phyloP scores from a whole-genome alignment of 2,797 vertebrate genomes.

The Chaunax sp. region DNA sequence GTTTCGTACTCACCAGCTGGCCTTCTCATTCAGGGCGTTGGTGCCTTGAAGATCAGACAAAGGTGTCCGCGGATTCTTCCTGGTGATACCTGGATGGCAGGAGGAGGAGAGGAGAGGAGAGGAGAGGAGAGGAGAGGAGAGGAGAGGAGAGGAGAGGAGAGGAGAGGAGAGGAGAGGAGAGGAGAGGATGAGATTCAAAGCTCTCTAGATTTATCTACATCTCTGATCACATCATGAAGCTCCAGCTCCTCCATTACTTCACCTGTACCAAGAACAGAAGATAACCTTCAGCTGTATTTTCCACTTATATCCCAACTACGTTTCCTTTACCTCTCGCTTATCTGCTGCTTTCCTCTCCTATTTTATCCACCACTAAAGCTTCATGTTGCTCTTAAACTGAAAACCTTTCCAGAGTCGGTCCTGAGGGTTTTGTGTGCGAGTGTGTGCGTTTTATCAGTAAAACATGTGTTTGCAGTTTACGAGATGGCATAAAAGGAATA shows the following conservation, averaged over 20 bases:
- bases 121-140: too few species aligned
- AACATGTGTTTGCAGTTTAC: slow-evolving; percentile 15
- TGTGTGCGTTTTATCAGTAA: slow-evolving; percentile 8
- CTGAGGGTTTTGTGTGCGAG: not conserved
- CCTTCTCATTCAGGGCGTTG: slow-evolving; percentile 91
- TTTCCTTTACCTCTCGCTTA: not conserved
- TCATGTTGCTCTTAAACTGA: not conserved
- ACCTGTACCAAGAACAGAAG: too few species aligned
- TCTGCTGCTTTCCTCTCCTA: not conserved
- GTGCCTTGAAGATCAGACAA: slow-evolving; percentile 94
- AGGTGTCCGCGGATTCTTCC: slow-evolving; percentile 90
- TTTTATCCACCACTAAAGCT: not conserved
- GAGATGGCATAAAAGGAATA: not conserved
- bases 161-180: too few species aligned
- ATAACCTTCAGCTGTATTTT: not conserved
- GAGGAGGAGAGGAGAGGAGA: not conserved
- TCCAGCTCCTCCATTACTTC: not conserved
- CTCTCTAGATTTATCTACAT: not conserved
- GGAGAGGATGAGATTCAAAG: not conserved
- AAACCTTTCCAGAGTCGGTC: not conserved
- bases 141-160: too few species aligned
- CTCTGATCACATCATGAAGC: not conserved
- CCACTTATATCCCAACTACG: not conserved
- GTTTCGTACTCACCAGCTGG: slow-evolving; percentile 80
- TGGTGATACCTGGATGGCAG: slow-evolving; percentile 83